Conservation (phyloP, 1,140 invertebrate genomes). For the Cyphomyrmex costatus region DNA sequence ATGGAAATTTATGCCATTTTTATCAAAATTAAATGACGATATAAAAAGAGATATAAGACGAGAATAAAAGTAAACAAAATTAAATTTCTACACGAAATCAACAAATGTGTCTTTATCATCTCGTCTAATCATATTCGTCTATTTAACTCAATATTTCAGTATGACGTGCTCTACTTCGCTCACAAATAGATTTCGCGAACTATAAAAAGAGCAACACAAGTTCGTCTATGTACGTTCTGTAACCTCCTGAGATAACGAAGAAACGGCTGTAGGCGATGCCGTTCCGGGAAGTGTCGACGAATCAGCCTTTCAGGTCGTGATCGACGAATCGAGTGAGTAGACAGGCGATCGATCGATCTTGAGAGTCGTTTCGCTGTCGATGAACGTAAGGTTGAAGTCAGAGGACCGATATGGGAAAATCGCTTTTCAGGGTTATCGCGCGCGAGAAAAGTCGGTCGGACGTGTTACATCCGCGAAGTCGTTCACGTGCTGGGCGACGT, state of each 20-base stretch:
- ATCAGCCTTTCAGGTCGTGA: constrained; percentile 56
- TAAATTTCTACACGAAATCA: not conserved
- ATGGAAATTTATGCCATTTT: constrained; percentile 8
- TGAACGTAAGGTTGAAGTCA: constrained; percentile 20
- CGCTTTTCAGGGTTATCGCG: constrained; percentile 69
- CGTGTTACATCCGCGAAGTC: constrained; percentile 67
- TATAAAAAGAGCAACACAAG: constrained; percentile 7
- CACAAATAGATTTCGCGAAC: constrained; percentile 16
- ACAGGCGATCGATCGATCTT: constrained; percentile 59
- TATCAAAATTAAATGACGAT: not conserved
- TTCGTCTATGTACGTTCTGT: constrained; percentile 19
- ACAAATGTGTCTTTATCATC: not conserved
- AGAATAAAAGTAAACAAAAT: not conserved
- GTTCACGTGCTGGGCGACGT: constrained; percentile 49
- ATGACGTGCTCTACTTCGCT: not conserved
- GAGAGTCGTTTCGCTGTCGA: constrained; percentile 46
- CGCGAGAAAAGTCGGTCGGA: constrained; percentile 61
- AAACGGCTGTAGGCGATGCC: constrained; percentile 61
- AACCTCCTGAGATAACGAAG: constrained; percentile 59
- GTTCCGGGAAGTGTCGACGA: constrained; percentile 62
- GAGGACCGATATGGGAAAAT: constrained; percentile 69
- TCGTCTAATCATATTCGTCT: not conserved
- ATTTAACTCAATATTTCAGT: not conserved
- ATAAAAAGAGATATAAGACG: not conserved
- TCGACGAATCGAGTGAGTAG: constrained; percentile 59